Evolutionary conservation across 2,113 vertebrate species (phyloP), one percentile per base, ranked within the genome.

Genomic region (Australoheros scitulus): DNA sequence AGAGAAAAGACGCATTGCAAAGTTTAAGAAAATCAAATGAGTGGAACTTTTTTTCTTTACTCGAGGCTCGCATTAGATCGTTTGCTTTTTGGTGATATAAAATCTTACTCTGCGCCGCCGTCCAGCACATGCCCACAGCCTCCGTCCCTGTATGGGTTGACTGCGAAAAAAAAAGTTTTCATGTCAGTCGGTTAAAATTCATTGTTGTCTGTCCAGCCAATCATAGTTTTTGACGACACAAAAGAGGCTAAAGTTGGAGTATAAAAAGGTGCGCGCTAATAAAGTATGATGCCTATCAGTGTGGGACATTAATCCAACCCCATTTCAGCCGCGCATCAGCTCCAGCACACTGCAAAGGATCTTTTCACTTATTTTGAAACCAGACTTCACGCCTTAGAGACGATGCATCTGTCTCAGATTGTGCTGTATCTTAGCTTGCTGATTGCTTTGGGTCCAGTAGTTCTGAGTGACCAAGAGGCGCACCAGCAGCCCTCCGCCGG

Each of bases 121-220:
- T 15, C 84, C 32, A 74, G 84, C 80, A 78, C 84, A 81, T 72
- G 91, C 82, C 80, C 88, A 52, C 83, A 59, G 76, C 70, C 84
- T 65, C 78, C 81, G 56, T 87, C 91, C 92, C 93, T 89, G 84
- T 92, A 94, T 87, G 92, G 89, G 94, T 96, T 96, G 96, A 97
- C 95, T 92, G 94, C 95, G 95, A 87, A 88, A 90, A 91, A 91
- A 96, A 95, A 38, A 9, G 92, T 92, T 96, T 95, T 96, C 96
- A 95, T 94, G 96, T 96, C 96, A 96, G 96, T 97, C 97, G 96
- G 96, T 94, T 93, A 97, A 96, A 97, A 97, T 41, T 97, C 97
- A 97, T 98, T 97, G 97, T 98, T 96, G 96, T 95, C 95, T 93
- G 94, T 95, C 94, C 96, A 97, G 96, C 98, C 98, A 99, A 99